A percentile compares a stretch with the other conserved stretches of the same genome.
These are phyloP conservation scores for Aramus guarauna DNA, from an alignment of 2,113 vertebrate genomes.

Conservation along the genomic window DNA sequence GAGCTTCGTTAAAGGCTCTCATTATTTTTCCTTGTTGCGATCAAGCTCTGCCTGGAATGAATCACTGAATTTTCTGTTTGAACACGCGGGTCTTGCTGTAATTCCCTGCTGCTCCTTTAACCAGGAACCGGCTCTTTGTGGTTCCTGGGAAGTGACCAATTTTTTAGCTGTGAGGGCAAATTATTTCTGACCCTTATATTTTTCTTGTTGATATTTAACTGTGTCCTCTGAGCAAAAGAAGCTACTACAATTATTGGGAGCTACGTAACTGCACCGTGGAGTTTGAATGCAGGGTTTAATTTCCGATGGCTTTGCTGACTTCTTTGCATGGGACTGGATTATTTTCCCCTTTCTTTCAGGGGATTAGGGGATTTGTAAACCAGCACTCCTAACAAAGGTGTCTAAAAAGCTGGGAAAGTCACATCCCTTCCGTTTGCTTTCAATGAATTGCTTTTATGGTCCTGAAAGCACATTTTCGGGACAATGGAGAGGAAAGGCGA, in stretches of 20 bases:
- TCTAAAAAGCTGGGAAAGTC: neutral
- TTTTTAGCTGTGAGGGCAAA: neutral
- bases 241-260: fast-evolving
- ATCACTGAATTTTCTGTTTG: neutral
- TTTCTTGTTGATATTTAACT: neutral
- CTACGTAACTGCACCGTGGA: fast-evolving
- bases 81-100: neutral
- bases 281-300: neutral
- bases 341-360: neutral
- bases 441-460: neutral
- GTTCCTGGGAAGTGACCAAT: neutral
- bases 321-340: neutral
- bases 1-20: neutral
- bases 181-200: neutral
- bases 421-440: neutral
- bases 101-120: neutral
- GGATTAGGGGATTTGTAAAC: constrained; percentile 28
- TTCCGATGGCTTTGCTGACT: neutral
- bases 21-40: neutral
- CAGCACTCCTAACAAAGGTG: neutral
- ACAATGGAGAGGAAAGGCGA: neutral
- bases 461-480: fast-evolving
- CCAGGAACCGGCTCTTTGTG: neutral
- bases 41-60: neutral
- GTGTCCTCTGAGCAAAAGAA: neutral